Evolutionary conservation across 2,113 vertebrate genomes (phyloP).

Genomic region (Blennius ocellaris): DNA sequence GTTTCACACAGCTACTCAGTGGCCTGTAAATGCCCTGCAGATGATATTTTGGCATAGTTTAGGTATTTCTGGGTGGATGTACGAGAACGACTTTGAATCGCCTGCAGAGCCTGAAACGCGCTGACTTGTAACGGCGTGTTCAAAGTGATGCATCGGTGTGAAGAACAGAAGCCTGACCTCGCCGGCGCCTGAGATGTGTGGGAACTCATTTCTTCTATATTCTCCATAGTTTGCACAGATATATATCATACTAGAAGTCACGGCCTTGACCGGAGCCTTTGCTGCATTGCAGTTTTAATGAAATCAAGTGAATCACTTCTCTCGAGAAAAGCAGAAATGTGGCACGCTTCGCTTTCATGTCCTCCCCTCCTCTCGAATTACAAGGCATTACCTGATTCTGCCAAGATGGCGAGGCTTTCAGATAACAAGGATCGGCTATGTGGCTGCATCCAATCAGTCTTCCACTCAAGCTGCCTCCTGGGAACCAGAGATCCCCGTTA

Average conservation of each 20-base stretch:
- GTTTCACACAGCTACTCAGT: background rate
- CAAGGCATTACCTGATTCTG: slow-evolving; percentile 41
- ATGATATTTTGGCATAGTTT: background rate
- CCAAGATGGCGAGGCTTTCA: slow-evolving; percentile 29
- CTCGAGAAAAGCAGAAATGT: slow-evolving; percentile 46
- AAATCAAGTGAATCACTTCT: slow-evolving; percentile 61
- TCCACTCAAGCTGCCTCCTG: slow-evolving; percentile 61
- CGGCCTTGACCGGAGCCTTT: slow-evolving; percentile 46
- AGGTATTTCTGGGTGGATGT: too few relatives aligned
- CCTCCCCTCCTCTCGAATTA: slow-evolving; percentile 28
- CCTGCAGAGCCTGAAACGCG: slow-evolving; percentile 35
- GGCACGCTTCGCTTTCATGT: slow-evolving; percentile 33
- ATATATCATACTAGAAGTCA: slow-evolving; percentile 59
- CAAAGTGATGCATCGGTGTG: slow-evolving; percentile 27
- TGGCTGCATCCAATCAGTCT: slow-evolving; percentile 62
- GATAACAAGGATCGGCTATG: slow-evolving; percentile 56
- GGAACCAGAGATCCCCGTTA: slow-evolving; percentile 62
- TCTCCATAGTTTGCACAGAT: slow-evolving; percentile 35
- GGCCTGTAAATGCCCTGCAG: slow-evolving; percentile 20
- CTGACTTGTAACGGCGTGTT: slow-evolving; percentile 39
- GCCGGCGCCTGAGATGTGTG: slow-evolving; percentile 27
- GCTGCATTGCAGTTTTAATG: slow-evolving; percentile 67
- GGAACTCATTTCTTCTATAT: slow-evolving; percentile 40
- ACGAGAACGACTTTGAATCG: too few relatives aligned
- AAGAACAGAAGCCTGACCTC: slow-evolving; percentile 30